phyloP scores from a whole-genome alignment of 2,113 vertebrate genomes.

The Lamprotornis superbus region DNA sequence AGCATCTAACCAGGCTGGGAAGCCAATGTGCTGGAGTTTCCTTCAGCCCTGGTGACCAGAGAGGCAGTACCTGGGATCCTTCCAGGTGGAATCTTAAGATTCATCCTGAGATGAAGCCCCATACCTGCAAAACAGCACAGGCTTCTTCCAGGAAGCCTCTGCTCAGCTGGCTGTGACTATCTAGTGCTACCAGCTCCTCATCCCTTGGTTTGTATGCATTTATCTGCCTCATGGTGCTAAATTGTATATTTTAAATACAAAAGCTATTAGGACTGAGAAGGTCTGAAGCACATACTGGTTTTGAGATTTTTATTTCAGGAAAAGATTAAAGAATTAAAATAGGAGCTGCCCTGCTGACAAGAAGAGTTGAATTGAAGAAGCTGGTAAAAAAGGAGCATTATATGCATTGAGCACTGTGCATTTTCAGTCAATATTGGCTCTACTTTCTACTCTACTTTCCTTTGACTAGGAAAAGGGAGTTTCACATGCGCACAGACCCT shows the following conservation, averaged over 20 bases:
- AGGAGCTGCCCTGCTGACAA: conserved; percentile 66
- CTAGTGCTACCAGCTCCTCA: neutral
- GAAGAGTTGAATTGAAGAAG: conserved; percentile 61
- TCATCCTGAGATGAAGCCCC: neutral
- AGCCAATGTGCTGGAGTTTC: fast-evolving
- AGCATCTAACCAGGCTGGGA: neutral
- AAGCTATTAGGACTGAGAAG: conserved; percentile 45
- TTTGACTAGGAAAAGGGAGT: conserved; percentile 60
- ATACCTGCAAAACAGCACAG: neutral
- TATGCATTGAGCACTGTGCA: conserved; percentile 65
- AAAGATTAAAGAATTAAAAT: conserved; percentile 65
- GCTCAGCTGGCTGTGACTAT: neutral
- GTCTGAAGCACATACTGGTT: conserved; percentile 52
- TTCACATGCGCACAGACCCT: conserved; percentile 64
- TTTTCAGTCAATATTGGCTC: conserved; percentile 61
- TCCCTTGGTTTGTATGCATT: neutral
- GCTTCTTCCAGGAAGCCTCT: neutral
- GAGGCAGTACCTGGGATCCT: neutral
- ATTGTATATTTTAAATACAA: neutral
- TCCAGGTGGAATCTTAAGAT: neutral
- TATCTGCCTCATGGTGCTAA: neutral
- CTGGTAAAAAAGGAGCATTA: conserved; percentile 68
- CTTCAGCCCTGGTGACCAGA: neutral
- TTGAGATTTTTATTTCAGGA: conserved; percentile 60
- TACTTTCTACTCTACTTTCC: conserved; percentile 63